Evolutionary conservation across 2,797 vertebrate genomes (phyloP), one percentile per base, ranked within the genome.

Genomic region (Xerus rutilus): DNA sequence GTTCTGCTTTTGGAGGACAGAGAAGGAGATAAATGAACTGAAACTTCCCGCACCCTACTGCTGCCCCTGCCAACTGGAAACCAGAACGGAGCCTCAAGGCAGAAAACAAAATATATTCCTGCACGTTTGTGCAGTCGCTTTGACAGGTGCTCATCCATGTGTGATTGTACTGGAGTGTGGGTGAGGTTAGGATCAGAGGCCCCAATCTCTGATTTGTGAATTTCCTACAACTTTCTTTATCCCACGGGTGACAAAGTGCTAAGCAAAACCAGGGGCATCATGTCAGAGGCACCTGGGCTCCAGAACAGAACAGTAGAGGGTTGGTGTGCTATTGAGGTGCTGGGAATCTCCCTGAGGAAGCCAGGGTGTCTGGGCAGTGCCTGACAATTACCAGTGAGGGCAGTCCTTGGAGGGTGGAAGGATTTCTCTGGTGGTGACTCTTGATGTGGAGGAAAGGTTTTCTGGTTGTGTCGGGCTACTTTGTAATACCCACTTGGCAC

Each of bases 121-220:
- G 20, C 12, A 7, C 12, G 9, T 15, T 1, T 49, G 32, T 7
- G 3, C 5, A 49, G 35, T 3, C 1, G 0, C 69, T 28, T 20
- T 2, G 74, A 32, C 49, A 73, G 9, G 15, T 9, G 25, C 12
- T 0, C 2, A 28, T 6, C 30, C 3, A 0, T 0, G 1, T 21
- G 13, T 2, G 35, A n/a, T 17, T 32, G 28, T 14, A 6, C 14
- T 45, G 79, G 12, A 28, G 4, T 12, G 32, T 18, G 6, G 1
- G 0, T 17, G 47, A 83, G 21, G 6, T 65, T 67, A 87, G 83
- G 25, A 8, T 20, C 23, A 23, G 32, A 20, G 59, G 5, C 32
- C 47, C 49, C 57, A 28, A 62, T 25, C 47, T 74, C 49, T 39
- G 39, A 74, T 49, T 30, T 47, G 21, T 28, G 81, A 89, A 10